Conservation (phyloP, 2,797 vertebrate genomes). For the Nannoperca australis region DNA sequence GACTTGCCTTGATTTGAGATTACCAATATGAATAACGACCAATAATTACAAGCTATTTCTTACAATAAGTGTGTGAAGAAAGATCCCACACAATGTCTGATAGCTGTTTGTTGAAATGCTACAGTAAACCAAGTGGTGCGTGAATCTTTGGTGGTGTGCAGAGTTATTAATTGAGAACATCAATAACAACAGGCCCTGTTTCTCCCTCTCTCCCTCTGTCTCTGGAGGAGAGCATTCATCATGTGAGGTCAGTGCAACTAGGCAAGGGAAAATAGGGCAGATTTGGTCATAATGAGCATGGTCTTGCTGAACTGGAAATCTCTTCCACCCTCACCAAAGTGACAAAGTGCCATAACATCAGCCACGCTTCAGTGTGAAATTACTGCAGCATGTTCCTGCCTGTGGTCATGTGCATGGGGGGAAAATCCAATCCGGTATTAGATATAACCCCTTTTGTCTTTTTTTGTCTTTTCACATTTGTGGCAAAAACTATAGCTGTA, state of each 20-base stretch:
- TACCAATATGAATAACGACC: background rate
- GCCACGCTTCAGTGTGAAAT: slow-evolving; percentile 74
- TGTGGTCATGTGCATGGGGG: slow-evolving; percentile 71
- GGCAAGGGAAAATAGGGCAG: slow-evolving; percentile 81
- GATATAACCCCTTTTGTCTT: slow-evolving; percentile 22
- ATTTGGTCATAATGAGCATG: slow-evolving; percentile 71
- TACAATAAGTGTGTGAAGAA: background rate
- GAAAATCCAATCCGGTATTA: slow-evolving; percentile 75
- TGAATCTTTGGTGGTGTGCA: slow-evolving; percentile 63
- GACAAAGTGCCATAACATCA: slow-evolving; percentile 77
- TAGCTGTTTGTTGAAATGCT: slow-evolving; percentile 37
- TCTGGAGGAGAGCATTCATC: slow-evolving; percentile 80
- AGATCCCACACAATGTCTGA: slow-evolving; percentile 18
- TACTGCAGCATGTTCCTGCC: slow-evolving; percentile 75
- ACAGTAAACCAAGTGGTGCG: slow-evolving; percentile 27
- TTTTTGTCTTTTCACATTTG: slow-evolving; percentile 44
- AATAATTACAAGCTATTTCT: background rate
- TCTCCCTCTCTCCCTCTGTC: slow-evolving; percentile 3
- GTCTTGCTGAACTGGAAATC: slow-evolving; percentile 75
- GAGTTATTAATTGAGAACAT: slow-evolving; percentile 85
- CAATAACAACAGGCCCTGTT: slow-evolving; percentile 82
- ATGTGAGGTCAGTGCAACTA: slow-evolving; percentile 79
- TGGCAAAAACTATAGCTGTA: background rate
- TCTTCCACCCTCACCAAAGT: slow-evolving; percentile 58
- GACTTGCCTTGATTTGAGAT: background rate